phyloP scores from a whole-genome alignment of 2,113 vertebrate species.

The Microtus pennsylvanicus region DNA sequence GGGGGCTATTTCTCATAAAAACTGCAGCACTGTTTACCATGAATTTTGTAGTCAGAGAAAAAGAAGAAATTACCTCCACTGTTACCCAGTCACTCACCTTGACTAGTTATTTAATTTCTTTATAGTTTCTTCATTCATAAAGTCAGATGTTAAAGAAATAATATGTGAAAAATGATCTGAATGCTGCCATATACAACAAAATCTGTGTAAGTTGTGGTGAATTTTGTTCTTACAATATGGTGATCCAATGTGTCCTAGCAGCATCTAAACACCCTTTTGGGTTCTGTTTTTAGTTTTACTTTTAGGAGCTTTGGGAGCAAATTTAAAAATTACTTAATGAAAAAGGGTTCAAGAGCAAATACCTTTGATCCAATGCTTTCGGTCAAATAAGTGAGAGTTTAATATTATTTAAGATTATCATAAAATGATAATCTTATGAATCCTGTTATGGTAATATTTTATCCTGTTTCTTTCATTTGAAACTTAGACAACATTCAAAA shows the following conservation, averaged over 20 bases:
- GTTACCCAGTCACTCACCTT: not conserved
- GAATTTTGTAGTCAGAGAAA: not conserved
- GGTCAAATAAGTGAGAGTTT: not conserved
- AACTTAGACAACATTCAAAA: constrained; percentile 38
- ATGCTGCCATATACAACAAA: not conserved
- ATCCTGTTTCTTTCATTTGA: not conserved
- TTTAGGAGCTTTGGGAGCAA: not conserved
- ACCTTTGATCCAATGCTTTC: not conserved
- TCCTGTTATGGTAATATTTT: not conserved
- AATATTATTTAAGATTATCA: not conserved
- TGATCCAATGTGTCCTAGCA: not conserved
- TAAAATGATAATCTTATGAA: not conserved
- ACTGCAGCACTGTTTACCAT: too few species aligned
- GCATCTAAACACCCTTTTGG: not conserved
- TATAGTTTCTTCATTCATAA: not conserved
- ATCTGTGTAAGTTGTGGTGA: not conserved
- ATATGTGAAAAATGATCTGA: not conserved
- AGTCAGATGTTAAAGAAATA: not conserved
- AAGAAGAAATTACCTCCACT: not conserved
- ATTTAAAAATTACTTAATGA: not conserved
- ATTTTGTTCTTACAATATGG: not conserved
- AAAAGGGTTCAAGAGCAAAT: not conserved
- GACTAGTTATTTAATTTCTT: not conserved
- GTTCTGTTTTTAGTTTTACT: not conserved
- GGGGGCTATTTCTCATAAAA: fast-evolving